These are phyloP conservation scores for Neolamprologus kungweensis DNA, from an alignment of 2,113 vertebrate species.

Conservation along the genomic window DNA sequence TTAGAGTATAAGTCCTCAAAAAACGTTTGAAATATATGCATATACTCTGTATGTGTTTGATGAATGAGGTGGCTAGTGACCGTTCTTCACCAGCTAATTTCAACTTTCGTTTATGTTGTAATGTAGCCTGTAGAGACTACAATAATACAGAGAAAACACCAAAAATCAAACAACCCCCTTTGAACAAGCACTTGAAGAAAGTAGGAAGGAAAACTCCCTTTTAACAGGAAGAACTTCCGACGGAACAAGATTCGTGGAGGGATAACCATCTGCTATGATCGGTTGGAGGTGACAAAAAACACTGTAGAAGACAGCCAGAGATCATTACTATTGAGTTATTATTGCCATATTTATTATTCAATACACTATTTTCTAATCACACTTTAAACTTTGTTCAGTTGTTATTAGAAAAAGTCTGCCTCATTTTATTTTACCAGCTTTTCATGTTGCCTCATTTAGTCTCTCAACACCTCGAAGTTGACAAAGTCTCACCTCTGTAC, in stretches of 20 bases:
- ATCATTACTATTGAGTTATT: not conserved
- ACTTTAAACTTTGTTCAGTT: not conserved
- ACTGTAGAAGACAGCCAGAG: not conserved
- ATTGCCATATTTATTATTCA: not conserved
- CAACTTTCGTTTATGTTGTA: not conserved
- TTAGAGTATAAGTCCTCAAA: not conserved
- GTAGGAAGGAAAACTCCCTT: not conserved
- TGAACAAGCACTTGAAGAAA: not conserved
- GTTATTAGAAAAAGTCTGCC: not conserved
- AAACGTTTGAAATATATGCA: rapidly evolving
- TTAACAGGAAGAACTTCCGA: rapidly evolving
- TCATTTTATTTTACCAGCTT: not conserved
- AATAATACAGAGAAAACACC: not conserved
- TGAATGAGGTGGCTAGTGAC: not conserved
- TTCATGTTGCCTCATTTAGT: not conserved
- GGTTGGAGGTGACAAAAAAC: not conserved
- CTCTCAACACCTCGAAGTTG: not conserved
- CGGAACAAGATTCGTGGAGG: rapidly evolving
- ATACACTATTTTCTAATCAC: not conserved
- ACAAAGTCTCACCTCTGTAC: conserved; percentile 3
- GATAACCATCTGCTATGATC: rapidly evolving
- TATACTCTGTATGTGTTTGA: not conserved
- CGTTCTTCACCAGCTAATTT: not conserved
- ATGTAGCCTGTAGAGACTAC: not conserved
- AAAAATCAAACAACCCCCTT: not conserved